Base-by-base conservation (phyloP, 2,888 invertebrate species). In the Lasioglossum oenotherae region DNA sequence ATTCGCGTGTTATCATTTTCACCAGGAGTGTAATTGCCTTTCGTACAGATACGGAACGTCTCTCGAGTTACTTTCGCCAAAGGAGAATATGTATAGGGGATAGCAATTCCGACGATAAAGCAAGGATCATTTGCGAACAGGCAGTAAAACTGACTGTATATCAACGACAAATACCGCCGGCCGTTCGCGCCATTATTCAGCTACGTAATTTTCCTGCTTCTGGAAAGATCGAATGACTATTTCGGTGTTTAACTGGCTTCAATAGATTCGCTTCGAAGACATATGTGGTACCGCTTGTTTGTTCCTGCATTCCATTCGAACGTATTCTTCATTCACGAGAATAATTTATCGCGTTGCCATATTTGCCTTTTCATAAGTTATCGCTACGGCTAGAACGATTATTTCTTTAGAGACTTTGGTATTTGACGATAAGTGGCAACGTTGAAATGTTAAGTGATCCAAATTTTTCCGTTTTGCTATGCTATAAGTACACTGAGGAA, bases 111-210 rank as follows among this genome's bases (percentile, higher is more conserved):
- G 19, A n/a, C 73, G 73, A 67, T 76, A 69, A 67, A 74, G n/a
- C 53, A 44, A 23, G 77, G 71, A 84, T 74, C 64, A 71, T 82
- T 64, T 71, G 38, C 31, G 46, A 79, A 12, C 46, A 75, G 31
- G 10, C 71, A 74, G 41, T 71, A 79, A 82, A 82, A 72, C 60
- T 41, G 82, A 78, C 67, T 31, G 31, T 75, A 75, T 46, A 82
- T 79, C 82, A 75, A 75, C 82, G 75, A 60, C 79, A 31, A 79
- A 75, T 60, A 31, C 67, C 67, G 67, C 19, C 19, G 35, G 27
- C 38, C 49, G 16, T 64, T 49, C 35, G 19, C 38, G 67, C 64
- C 16, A 8, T 80, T 74, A 53, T 72, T 67, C 67, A 35, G 35
- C 67, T 8, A 49, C 23, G 80, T 57, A 60, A 76, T 80, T 80